Base-by-base conservation (phyloP, 2,797 vertebrate species). In the Hippoglossus hippoglossus region DNA sequence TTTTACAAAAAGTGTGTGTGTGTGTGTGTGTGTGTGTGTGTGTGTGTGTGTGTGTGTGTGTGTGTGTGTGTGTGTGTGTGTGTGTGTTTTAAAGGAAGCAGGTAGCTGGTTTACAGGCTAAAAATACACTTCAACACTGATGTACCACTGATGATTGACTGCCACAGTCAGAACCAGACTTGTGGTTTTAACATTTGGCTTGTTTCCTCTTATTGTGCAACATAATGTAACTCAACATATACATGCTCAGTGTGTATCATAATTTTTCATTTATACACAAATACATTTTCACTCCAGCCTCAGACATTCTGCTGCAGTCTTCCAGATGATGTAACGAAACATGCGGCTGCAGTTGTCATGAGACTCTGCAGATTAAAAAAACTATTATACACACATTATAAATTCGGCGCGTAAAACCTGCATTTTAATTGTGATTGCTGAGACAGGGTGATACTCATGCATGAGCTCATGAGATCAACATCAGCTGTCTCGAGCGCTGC, bases 401-500 rank as follows among this genome's bases (percentile, higher is more conserved):
- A 70, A 82, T 67, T 46, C 55, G 62, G 51, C 2, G 55, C 71
- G 67, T 55, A 62, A 68, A 80, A 75, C 46, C 55, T 78, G 71
- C 44, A 82, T 79, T 68, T 71, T n/a, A 69, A 67, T 69, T 53
- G 63, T 0, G 62, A 56, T 19, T 5, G 13, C 55, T 28, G 5
- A 59, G 47, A n/a, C 58, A 28, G 15, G 28, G 18, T 54, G 72
- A 57, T 16, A 61, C 56, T 63, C 50, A 67, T 22, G 51, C 39
- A 31, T 36, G 59, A 54, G 18, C 51, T 52, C 49, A 46, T 41
- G 25, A 11, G 12, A 41, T 26, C 36, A 59, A 19, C 34, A 60
- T 51, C 28, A 41, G 56, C 59, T 58, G 50, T 65, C 25, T 41
- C 39, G 24, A 36, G 16, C 0, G 1, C 28, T 39, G 26, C 25